phyloP scores from a whole-genome alignment of 1,140 invertebrate genomes.

The Trichonephila inaurata region DNA sequence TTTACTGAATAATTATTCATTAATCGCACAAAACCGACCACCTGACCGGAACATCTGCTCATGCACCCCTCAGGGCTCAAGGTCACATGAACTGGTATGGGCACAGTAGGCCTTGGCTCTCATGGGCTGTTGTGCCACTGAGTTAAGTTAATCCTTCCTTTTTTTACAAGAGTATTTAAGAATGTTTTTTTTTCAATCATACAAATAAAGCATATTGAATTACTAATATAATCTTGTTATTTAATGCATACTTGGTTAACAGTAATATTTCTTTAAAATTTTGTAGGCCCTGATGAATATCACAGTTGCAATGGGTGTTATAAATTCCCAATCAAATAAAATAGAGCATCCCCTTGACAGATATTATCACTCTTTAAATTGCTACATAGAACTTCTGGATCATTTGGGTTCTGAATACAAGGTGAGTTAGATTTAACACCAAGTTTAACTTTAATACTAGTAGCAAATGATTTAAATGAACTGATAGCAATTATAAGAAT shows the following conservation, averaged over 20 bases:
- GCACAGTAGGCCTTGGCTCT: too few species aligned
- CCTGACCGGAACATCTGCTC: too few species aligned
- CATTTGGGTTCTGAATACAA: conserved; percentile 79
- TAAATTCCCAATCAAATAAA: conserved; percentile 80
- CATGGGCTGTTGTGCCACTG: too few species aligned
- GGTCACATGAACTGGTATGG: too few species aligned
- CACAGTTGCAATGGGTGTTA: conserved; percentile 83
- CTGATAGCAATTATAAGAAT: too few species aligned
- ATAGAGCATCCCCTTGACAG: conserved; percentile 82
- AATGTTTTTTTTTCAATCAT: too few species aligned
- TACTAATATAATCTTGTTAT: not conserved
- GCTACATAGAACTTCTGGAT: conserved; percentile 79
- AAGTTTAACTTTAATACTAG: not conserved
- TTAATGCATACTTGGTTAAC: not conserved
- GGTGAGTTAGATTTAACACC: conserved; percentile 63
- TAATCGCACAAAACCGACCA: too few species aligned
- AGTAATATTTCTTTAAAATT: not conserved
- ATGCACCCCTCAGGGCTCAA: too few species aligned
- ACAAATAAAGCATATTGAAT: not conserved
- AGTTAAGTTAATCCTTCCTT: too few species aligned
- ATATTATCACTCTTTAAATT: conserved; percentile 83
- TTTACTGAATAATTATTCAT: too few species aligned
- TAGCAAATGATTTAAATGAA: not conserved
- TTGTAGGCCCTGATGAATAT: conserved; percentile 83
- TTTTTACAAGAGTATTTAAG: too few species aligned